Evolutionary conservation across 2,888 invertebrate genomes (phyloP).

Genomic region (Fragum whitleyi): DNA sequence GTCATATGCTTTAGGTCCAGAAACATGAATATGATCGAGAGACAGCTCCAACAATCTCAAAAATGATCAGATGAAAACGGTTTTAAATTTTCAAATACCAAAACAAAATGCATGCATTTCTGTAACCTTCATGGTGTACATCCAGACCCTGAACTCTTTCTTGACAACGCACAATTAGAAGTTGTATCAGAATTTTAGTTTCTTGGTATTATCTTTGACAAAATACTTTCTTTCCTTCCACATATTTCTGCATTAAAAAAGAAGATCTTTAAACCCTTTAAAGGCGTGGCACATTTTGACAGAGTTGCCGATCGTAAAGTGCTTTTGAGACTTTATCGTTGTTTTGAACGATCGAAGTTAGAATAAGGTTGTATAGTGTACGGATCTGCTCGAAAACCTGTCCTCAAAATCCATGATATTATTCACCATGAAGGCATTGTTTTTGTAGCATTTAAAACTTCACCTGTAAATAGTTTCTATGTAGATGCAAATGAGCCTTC

Average conservation of each 20-base stretch:
- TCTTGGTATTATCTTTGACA: too few relatives aligned
- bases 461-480: slow-evolving; percentile 48
- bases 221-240: slow-evolving; percentile 46
- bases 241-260: slow-evolving; percentile 38
- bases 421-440: slow-evolving; percentile 56
- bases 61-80: too few relatives aligned
- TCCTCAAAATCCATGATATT: slow-evolving; percentile 42
- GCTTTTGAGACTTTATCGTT: slow-evolving; percentile 34
- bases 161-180: too few relatives aligned
- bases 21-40: too few relatives aligned
- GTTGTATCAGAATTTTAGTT: too few relatives aligned
- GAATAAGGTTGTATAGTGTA: slow-evolving; percentile 54
- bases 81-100: slow-evolving; percentile 44
- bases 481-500: slow-evolving; percentile 41
- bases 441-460: slow-evolving; percentile 44
- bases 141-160: too few relatives aligned
- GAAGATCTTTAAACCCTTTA: slow-evolving; percentile 48
- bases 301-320: slow-evolving; percentile 44
- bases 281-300: slow-evolving; percentile 35
- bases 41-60: neutral
- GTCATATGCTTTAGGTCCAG: too few relatives aligned
- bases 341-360: slow-evolving; percentile 42
- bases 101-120: slow-evolving; percentile 52
- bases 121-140: slow-evolving; percentile 30
- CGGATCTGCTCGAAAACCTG: slow-evolving; percentile 51